A percentile compares a stretch with the other conserved stretches of the same genome.
These are phyloP conservation scores for Neria commutata DNA, from an alignment of 2,888 invertebrate genomes.

Conservation along the genomic window DNA sequence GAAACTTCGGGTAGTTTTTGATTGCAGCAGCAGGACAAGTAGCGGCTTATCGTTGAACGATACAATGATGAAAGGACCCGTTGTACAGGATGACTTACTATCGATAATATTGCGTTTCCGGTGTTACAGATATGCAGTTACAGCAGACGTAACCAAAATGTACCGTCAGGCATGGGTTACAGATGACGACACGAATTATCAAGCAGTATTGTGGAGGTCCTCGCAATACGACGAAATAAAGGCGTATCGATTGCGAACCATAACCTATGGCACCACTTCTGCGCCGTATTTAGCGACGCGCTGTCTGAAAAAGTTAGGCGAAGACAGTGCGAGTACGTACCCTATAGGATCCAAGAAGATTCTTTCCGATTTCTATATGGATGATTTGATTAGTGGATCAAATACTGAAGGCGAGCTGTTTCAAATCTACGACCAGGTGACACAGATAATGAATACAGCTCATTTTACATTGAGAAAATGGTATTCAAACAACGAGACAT, in stretches of 20 bases:
- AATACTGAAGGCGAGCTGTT: slow-evolving; percentile 18
- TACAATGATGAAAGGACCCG: slow-evolving; percentile 21
- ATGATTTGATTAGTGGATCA: slow-evolving; percentile 22
- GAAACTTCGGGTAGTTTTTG: slow-evolving; percentile 27
- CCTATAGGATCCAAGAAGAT: too few species aligned
- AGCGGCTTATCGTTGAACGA: slow-evolving; percentile 29
- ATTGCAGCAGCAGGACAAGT: slow-evolving; percentile 23
- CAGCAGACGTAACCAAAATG: too few species aligned
- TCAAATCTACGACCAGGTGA: slow-evolving; percentile 15
- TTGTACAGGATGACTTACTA: slow-evolving; percentile 25
- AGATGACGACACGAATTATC: slow-evolving; percentile 24
- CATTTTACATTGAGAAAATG: too few species aligned
- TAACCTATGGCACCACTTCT: slow-evolving; percentile 22
- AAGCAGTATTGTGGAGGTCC: slow-evolving; percentile 24
- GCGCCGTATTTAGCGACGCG: slow-evolving; percentile 24
- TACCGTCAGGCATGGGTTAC: slow-evolving; percentile 30
- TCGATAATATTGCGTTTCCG: slow-evolving; percentile 25
- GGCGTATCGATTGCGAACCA: slow-evolving; percentile 9
- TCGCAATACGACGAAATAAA: slow-evolving; percentile 7
- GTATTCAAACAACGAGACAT: slow-evolving; percentile 8
- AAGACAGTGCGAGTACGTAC: too few species aligned
- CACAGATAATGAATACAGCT: too few species aligned
- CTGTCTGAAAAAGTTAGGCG: slow-evolving; percentile 20
- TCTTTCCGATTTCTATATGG: slow-evolving; percentile 13
- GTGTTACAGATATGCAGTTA: too few species aligned